Base-by-base conservation (phyloP, 2,797 vertebrate species). In the Gouania willdenowi region DNA sequence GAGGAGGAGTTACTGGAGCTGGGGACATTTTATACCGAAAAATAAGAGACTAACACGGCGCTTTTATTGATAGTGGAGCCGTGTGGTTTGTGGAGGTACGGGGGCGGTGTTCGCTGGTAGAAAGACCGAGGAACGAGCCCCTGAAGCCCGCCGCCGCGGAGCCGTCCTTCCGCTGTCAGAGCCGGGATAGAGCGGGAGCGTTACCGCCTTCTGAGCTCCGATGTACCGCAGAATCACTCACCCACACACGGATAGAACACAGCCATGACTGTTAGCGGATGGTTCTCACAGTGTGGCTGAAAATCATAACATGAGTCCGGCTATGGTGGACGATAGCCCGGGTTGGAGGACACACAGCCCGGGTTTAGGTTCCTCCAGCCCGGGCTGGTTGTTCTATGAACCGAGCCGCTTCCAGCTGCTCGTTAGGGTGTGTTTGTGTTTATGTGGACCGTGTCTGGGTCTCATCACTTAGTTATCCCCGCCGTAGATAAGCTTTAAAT, bases 1-100 rank as follows among this genome's bases (percentile, higher is more conserved):
- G 89, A 91, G 89, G 89, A 87, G 89, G 89, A 88, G 89, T 88
- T 88, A 82, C 13, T 14, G 13, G 3, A 14, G 13, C 2, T 14
- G 13, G 13, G 2, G 13, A 14, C 13, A 14, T 14, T 14, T 14
- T 14, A 14, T 14, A 14, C 13, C 3, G 3, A 13, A n/a, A 24
- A 1, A 26, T 36, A 19, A 49, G 43, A 48, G 27, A n/a, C n/a
- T n/a, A n/a, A 52, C 59, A 21, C 31, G 1, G 5, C 8, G 20
- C 0, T 38, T 39, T 20, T 43, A 39, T 1, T n/a, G 2, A 22
- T 8, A 9, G 8, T 45, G 56, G 3, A 65, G 1, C 19, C 7
- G 19, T 20, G 19, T 20, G 12, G n/a, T n/a, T n/a, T n/a, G n/a
- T n/a, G n/a, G n/a, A n/a, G n/a, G n/a, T n/a, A 22, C 6, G 13